These are phyloP conservation scores for Agrilus planipennis DNA, from an alignment of 1,140 invertebrate species.

Conservation along the genomic window DNA sequence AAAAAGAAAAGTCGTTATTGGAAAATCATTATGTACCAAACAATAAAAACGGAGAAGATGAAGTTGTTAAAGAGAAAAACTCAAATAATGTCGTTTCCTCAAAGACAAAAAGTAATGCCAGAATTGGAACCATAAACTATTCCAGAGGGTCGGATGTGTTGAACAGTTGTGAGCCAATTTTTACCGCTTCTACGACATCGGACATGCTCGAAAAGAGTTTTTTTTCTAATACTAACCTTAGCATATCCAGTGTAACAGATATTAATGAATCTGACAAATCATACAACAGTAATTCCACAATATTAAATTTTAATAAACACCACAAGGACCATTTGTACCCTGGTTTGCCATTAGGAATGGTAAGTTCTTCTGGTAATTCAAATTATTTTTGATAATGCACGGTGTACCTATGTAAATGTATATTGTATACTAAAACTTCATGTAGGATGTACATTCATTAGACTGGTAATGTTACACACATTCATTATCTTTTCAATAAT, in stretches of 20 bases:
- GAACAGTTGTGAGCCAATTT: no score
- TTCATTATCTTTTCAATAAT: neutral
- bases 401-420: neutral
- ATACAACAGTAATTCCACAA: no score
- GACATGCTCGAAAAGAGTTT: neutral
- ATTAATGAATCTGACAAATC: no score
- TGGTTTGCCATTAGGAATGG: constrained; percentile 26
- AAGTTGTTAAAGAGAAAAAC: no score
- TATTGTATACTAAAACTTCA: neutral
- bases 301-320: no score
- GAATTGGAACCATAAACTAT: constrained; percentile 20
- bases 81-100: no score
- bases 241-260: no score
- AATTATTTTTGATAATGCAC: neutral
- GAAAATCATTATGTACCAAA: constrained; percentile 11
- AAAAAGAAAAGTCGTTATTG: constrained; percentile 22
- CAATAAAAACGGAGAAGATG: no score
- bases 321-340: constrained; percentile 6
- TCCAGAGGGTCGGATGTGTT: constrained; percentile 21
- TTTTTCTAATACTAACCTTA: neutral
- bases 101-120: no score
- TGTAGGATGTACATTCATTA: neutral
- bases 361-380: constrained; percentile 12
- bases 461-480: neutral
- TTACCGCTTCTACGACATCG: no score